Percentiles rank a stretch among this genome's conserved stretches.
Conservation (phyloP, 2,113 vertebrate genomes). For the Terrapene triunguis region DNA sequence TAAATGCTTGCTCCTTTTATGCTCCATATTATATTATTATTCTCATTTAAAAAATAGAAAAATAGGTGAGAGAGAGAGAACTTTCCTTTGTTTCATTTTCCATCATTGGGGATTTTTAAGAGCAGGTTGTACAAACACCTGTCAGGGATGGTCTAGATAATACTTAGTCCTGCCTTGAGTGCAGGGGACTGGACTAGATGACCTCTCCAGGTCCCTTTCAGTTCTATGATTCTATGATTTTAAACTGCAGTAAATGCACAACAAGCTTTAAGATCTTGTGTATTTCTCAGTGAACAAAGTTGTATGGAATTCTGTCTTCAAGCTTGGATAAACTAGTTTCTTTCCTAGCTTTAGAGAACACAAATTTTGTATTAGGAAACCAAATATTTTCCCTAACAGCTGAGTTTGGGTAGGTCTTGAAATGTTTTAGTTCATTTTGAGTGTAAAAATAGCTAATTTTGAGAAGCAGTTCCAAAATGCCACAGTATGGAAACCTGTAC, state of each 20-base stretch:
- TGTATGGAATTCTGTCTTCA: neutral
- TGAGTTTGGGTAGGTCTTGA: neutral
- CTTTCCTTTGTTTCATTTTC: neutral
- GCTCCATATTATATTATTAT: neutral
- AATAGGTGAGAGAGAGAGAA: neutral
- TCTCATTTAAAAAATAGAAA: neutral
- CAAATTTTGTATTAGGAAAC: neutral
- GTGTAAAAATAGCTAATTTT: neutral
- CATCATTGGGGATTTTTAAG: no score
- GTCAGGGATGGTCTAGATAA: no score
- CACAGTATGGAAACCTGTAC: neutral
- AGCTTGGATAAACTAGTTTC: neutral
- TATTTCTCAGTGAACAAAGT: neutral
- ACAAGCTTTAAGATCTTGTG: conserved; percentile 14
- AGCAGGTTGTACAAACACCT: no score
- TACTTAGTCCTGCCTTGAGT: no score
- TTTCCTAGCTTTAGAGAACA: neutral
- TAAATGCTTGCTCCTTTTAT: neutral
- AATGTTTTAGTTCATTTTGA: neutral
- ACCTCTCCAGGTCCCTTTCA: no score
- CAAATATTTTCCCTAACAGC: neutral
- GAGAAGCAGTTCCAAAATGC: neutral
- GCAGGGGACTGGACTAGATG: no score
- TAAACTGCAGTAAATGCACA: neutral
- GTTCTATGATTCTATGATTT: neutral